Evolutionary conservation across 2,113 vertebrate genomes (phyloP), one percentile per base, ranked within the genome.

Genomic region (Arenaria interpres): DNA sequence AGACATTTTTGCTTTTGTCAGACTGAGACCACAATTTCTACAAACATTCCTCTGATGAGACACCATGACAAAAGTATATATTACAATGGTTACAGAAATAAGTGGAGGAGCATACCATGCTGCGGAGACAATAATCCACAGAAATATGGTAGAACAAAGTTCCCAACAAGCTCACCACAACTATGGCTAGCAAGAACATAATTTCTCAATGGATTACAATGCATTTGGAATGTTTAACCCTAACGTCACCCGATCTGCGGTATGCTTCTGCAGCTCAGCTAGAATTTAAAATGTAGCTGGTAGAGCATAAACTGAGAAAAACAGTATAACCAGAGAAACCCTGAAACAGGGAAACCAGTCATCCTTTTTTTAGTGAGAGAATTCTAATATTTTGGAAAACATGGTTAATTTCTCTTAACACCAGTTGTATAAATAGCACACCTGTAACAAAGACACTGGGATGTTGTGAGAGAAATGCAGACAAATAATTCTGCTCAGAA

Each of bases 11-110:
- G 62, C 81, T 87, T 95, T 94, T 91, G 74, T 91, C 77, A 89
- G 82, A 43, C 14, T 32, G 59, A 93, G 86, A 79, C 89, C 86
- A 82, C 87, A 85, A 68, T 94, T 90, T 89, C 83, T 95, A 86
- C 86, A 96, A 89, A 87, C 91, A 93, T 93, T 95, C 67, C 77
- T 91, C 62, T 76, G 73, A 72, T 43, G 56, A 72, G 73, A 94
- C 76, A 56, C 57, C 2, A 2, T 87, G 76, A 89, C 91, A 73
- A 12, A 79, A 95, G 84, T 87, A 76, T 73, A 89, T 71, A 54
- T 91, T 82, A 60, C 45, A 73, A 73, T 57, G 71, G 92, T 80
- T 90, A 79, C 67, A 95, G 75, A 82, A 94, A 64, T 53, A 45
- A 90, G 62, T 45, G 79, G 68, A 69, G 45, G 23, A 90, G 53